Evolutionary conservation across 1,140 invertebrate genomes (phyloP).

Genomic region (Polypedilum vanderplanki): DNA sequence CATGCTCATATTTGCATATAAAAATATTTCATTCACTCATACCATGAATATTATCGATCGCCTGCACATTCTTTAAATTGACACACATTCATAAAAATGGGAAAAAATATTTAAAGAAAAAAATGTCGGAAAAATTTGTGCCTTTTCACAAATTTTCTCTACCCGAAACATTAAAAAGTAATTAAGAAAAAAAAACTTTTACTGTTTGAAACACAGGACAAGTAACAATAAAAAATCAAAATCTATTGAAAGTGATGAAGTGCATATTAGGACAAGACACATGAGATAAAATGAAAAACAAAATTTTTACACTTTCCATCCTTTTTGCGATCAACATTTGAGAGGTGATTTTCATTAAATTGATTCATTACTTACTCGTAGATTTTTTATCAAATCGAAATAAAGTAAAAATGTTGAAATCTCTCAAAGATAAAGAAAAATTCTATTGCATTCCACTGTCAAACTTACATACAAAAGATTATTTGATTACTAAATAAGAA

Average conservation of each 20-base stretch:
- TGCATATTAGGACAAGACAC: neutral
- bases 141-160: conserved; percentile 27
- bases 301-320: neutral
- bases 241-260: neutral
- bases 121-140: conserved; percentile 15
- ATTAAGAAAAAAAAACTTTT: neutral
- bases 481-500: too few species aligned
- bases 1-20: too few species aligned
- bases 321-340: too few species aligned
- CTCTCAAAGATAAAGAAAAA: too few species aligned
- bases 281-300: neutral
- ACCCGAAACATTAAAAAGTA: neutral
- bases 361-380: too few species aligned
- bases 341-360: too few species aligned
- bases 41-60: neutral
- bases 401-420: too few species aligned
- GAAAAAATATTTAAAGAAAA: neutral
- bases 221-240: conserved; percentile 7
- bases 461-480: too few species aligned
- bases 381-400: too few species aligned
- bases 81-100: neutral
- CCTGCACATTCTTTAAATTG: too few species aligned
- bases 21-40: neutral
- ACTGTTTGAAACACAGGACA: neutral
- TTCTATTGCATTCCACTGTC: too few species aligned